These are phyloP conservation scores for Halcyon chelicuti DNA, from an alignment of 2,797 vertebrate species.

Conservation along the genomic window DNA sequence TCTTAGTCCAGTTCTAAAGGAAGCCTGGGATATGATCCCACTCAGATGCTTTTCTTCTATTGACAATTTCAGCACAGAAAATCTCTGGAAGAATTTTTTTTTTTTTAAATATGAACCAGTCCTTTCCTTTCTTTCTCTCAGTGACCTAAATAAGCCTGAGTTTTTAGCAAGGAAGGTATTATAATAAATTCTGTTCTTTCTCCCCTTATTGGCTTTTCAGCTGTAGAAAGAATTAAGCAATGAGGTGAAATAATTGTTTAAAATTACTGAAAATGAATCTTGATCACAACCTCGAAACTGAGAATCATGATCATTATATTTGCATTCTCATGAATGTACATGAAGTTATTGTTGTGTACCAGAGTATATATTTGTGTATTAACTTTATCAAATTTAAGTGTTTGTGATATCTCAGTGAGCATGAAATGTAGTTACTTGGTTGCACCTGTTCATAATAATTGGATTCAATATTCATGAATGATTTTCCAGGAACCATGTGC, in stretches of 20 bases:
- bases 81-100: background rate
- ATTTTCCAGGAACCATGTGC: slow-evolving; percentile 4
- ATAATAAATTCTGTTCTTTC: background rate
- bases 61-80: background rate
- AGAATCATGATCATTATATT: slow-evolving; percentile 9
- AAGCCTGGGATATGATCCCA: background rate
- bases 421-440: slow-evolving; percentile 46
- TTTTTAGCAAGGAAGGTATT: background rate
- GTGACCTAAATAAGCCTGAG: background rate
- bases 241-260: slow-evolving; percentile 61
- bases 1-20: background rate
- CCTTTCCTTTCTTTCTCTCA: background rate
- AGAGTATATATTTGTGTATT: slow-evolving; percentile 50
- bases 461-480: slow-evolving; percentile 51
- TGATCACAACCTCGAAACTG: slow-evolving; percentile 42
- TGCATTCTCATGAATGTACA: slow-evolving; percentile 59
- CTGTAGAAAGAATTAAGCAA: slow-evolving; percentile 17
- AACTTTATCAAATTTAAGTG: slow-evolving; percentile 56
- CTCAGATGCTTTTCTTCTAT: background rate
- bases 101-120: background rate
- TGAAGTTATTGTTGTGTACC: slow-evolving; percentile 49
- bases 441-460: slow-evolving; percentile 63
- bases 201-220: background rate
- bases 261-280: slow-evolving; percentile 59
- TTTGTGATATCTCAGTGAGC: slow-evolving; percentile 55